Conservation (phyloP, 2,888 invertebrate genomes). For the Hoplodrina blanda region DNA sequence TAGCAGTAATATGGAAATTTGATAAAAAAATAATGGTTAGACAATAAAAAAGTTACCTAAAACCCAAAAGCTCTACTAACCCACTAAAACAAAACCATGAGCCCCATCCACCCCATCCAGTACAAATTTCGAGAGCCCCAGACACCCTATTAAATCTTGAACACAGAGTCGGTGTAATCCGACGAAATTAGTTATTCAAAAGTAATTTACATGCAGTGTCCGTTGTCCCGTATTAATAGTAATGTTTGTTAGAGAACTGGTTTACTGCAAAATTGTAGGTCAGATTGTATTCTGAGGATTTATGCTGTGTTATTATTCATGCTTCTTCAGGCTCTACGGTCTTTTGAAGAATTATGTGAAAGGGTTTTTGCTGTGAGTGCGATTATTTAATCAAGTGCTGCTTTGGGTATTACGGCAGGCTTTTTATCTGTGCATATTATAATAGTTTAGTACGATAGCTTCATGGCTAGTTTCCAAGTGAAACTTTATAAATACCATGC, state of each 20-base stretch:
- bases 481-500: no score
- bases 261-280: slow-evolving; percentile 48
- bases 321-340: slow-evolving; percentile 4
- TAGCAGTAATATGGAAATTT: no score
- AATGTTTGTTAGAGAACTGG: slow-evolving; percentile 57
- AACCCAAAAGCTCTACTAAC: not conserved
- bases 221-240: slow-evolving; percentile 61
- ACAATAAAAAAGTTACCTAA: not conserved
- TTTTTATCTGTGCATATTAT: not conserved
- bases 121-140: slow-evolving; percentile 56
- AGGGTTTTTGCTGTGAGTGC: slow-evolving; percentile 21
- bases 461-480: not conserved
- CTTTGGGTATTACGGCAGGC: not conserved
- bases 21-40: no score
- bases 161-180: slow-evolving; percentile 56
- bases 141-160: slow-evolving; percentile 60
- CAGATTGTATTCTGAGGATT: slow-evolving; percentile 51
- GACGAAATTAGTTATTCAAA: slow-evolving; percentile 63
- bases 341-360: slow-evolving; percentile 31
- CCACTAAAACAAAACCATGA: slow-evolving; percentile 25
- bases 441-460: not conserved
- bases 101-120: slow-evolving; percentile 14
- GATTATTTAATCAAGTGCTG: slow-evolving; percentile 12
- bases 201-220: slow-evolving; percentile 65
- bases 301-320: slow-evolving; percentile 43